phyloP scores from a whole-genome alignment of 2,888 invertebrate genomes.

The Ophion slaviceki region DNA sequence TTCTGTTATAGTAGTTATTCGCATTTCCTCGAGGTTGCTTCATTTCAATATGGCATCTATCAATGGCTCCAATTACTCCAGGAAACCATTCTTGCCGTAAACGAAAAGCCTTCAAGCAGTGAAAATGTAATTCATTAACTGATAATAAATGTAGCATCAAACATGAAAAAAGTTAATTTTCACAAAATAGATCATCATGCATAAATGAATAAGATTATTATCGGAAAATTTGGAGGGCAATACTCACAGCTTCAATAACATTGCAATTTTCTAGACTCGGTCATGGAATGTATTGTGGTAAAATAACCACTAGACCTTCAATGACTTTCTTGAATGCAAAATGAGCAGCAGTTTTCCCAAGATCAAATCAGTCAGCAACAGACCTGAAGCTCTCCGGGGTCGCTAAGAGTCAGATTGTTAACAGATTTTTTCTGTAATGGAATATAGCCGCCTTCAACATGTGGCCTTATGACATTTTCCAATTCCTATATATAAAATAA shows the following conservation, averaged over 20 bases:
- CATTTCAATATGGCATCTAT: constrained; percentile 52
- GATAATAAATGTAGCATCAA: neutral
- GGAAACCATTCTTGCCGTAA: constrained; percentile 28
- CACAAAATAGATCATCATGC: neutral
- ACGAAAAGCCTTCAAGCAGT: constrained; percentile 28
- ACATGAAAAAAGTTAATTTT: neutral
- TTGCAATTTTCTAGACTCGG: constrained; percentile 37
- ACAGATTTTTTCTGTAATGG: constrained; percentile 24
- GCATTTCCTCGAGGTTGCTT: constrained; percentile 44
- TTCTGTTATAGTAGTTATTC: constrained; percentile 42
- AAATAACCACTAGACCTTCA: constrained; percentile 12
- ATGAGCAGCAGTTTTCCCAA: constrained; percentile 35
- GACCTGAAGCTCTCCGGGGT: constrained; percentile 48
- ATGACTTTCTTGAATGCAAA: constrained; percentile 35
- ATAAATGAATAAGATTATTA: constrained; percentile 2
- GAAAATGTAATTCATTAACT: constrained; percentile 20
- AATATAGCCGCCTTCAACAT: constrained; percentile 13
- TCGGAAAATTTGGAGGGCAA: neutral
- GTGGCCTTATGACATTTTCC: constrained; percentile 35
- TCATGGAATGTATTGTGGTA: constrained; percentile 25
- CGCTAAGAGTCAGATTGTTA: constrained; percentile 45
- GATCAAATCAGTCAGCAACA: constrained; percentile 52
- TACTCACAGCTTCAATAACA: constrained; percentile 46
- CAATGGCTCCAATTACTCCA: constrained; percentile 54
- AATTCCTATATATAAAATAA: constrained; percentile 26